Evolutionary conservation across 1,140 invertebrate species (phyloP).

Genomic region (Aleiodes sp.): DNA sequence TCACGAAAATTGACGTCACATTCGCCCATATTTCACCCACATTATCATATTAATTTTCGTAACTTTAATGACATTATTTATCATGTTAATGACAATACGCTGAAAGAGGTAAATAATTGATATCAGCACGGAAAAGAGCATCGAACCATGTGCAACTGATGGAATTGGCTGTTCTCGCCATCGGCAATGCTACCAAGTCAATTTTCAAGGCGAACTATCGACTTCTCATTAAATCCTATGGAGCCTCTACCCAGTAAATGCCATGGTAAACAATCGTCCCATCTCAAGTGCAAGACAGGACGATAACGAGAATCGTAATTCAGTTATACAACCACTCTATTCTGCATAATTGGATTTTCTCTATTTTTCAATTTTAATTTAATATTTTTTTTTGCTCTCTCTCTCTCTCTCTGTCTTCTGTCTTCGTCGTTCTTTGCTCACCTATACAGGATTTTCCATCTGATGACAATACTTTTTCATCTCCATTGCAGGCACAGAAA

Average conservation of each 20-base stretch:
- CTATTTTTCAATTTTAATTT: background rate
- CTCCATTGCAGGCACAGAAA: constrained; percentile 68
- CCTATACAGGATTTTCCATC: constrained; percentile 60
- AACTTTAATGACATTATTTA: too few relatives aligned
- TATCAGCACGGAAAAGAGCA: background rate
- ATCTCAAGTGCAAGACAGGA: background rate
- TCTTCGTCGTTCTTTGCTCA: too few relatives aligned
- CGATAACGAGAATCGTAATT: background rate
- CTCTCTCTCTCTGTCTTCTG: too few relatives aligned
- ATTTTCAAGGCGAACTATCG: background rate
- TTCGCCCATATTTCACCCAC: too few relatives aligned
- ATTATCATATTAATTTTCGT: too few relatives aligned
- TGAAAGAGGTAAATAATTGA: background rate
- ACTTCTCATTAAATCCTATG: background rate
- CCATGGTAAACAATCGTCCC: background rate
- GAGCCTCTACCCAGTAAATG: background rate
- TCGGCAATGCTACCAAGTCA: background rate
- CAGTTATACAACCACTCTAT: background rate
- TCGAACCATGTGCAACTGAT: background rate
- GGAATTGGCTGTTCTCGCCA: background rate
- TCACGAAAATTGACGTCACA: too few relatives aligned
- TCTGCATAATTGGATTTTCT: background rate
- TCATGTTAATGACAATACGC: too few relatives aligned
- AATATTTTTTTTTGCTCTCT: too few relatives aligned
- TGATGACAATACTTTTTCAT: constrained; percentile 55